Evolutionary conservation across 2,888 invertebrate species (phyloP).

Genomic region (Sarcophaga subvicina): DNA sequence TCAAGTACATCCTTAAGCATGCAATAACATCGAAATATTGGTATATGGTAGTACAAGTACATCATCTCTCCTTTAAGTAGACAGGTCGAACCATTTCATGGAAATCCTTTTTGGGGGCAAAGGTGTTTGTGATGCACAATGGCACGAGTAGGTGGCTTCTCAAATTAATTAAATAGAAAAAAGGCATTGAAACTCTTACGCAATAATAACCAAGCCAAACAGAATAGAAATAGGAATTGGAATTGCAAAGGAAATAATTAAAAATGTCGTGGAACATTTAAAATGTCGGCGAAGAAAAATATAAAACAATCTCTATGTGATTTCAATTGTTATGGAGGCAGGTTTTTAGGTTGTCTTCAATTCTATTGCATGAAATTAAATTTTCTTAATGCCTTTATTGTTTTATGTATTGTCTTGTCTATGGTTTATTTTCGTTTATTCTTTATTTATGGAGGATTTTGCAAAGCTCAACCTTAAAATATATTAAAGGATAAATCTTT

Average conservation of each 20-base stretch:
- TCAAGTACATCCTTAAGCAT: constrained; percentile 20
- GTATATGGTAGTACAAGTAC: background rate
- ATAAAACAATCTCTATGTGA: constrained; percentile 45
- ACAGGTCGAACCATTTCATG: background rate
- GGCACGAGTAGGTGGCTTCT: background rate
- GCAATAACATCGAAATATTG: constrained; percentile 26
- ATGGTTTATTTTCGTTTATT: constrained; percentile 20
- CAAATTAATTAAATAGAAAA: constrained; percentile 8
- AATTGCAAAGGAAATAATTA: constrained; percentile 32
- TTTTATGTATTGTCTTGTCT: background rate
- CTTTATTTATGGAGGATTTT: constrained; percentile 58
- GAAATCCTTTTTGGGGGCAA: background rate
- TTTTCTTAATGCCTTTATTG: constrained; percentile 24
- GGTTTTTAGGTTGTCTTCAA: background rate
- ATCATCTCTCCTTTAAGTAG: background rate
- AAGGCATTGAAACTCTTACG: constrained; percentile 17
- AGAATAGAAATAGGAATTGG: constrained; percentile 23
- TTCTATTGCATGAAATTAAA: constrained; percentile 42
- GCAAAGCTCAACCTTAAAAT: constrained; percentile 31
- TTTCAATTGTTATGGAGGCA: constrained; percentile 57
- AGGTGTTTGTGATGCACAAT: background rate
- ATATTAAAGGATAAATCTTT: constrained; percentile 51
- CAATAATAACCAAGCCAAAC: background rate
- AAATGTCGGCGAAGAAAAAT: background rate
- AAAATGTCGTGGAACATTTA: background rate